Conservation (phyloP, 2,113 vertebrate species). For the Steatornis caripensis region DNA sequence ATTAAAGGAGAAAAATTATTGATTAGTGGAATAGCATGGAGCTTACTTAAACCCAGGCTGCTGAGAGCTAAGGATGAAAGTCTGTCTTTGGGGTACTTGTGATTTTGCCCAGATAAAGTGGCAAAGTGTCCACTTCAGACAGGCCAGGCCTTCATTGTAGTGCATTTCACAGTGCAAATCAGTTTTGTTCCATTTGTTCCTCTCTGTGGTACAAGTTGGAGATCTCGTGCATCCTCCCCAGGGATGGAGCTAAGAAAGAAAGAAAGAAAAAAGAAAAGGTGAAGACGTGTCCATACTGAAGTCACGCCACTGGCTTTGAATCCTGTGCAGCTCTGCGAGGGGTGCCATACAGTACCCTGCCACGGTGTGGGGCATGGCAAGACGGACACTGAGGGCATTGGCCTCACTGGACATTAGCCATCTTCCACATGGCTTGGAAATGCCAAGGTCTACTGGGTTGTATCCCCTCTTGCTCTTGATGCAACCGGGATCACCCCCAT, state of each 20-base stretch:
- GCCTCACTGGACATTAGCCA: fast-evolving
- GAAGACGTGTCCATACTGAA: not conserved
- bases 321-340: fast-evolving
- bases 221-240: not conserved
- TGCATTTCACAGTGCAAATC: not conserved
- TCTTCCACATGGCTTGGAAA: not conserved
- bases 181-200: not conserved
- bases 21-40: not conserved
- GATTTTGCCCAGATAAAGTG: not conserved
- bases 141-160: not conserved
- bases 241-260: not conserved
- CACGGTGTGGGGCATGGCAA: fast-evolving
- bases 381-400: fast-evolving
- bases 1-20: slow-evolving; percentile 18
- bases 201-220: not conserved
- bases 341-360: not conserved
- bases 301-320: fast-evolving
- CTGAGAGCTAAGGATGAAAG: not conserved
- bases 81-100: not conserved
- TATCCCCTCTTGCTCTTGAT: fast-evolving
- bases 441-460: fast-evolving
- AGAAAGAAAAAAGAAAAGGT: not conserved
- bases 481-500: fast-evolving
- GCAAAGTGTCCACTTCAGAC: not conserved
- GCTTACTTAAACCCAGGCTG: not conserved